These are phyloP conservation scores for Pocillopora damicornis DNA, from an alignment of 64 coral and sea anemone genomes.

Conservation along the genomic window DNA sequence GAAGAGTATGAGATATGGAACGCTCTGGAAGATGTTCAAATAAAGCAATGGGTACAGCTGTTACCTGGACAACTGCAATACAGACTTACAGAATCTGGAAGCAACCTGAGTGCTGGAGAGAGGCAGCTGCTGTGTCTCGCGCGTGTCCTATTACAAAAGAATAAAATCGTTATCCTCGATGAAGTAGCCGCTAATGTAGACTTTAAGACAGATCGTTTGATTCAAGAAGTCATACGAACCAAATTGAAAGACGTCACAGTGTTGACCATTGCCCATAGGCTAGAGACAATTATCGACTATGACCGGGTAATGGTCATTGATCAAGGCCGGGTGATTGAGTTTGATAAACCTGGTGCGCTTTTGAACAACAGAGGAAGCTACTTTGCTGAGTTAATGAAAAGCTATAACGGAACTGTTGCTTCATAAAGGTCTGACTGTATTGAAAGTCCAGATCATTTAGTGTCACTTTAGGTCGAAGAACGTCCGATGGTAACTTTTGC, in stretches of 20 bases:
- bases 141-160: slow-evolving; percentile 50
- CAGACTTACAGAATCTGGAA: slow-evolving; percentile 36
- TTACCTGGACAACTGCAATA: slow-evolving; percentile 46
- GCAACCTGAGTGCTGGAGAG: slow-evolving; percentile 58
- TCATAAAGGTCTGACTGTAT: not conserved
- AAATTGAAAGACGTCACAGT: slow-evolving; percentile 69
- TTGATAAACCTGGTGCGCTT: slow-evolving; percentile 54
- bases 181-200: slow-evolving; percentile 66
- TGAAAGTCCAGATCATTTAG: not conserved
- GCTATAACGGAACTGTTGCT: not conserved
- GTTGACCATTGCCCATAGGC: slow-evolving; percentile 74
- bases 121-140: slow-evolving; percentile 54
- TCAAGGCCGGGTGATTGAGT: slow-evolving; percentile 47
- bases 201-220: slow-evolving; percentile 41
- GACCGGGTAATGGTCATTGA: slow-evolving; percentile 69
- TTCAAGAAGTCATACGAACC: slow-evolving; percentile 63
- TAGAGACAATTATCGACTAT: slow-evolving; percentile 72
- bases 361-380: slow-evolving; percentile 8
- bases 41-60: slow-evolving; percentile 4
- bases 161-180: slow-evolving; percentile 60
- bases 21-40: slow-evolving; percentile 29
- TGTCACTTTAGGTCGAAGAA: not conserved
- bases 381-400: slow-evolving; percentile 26
- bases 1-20: slow-evolving; percentile 21
- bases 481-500: too few relatives aligned